A percentile compares a stretch with the other conserved stretches of the same genome.
Conservation (phyloP, 2,113 vertebrate genomes). For the Myotis davidii region DNA sequence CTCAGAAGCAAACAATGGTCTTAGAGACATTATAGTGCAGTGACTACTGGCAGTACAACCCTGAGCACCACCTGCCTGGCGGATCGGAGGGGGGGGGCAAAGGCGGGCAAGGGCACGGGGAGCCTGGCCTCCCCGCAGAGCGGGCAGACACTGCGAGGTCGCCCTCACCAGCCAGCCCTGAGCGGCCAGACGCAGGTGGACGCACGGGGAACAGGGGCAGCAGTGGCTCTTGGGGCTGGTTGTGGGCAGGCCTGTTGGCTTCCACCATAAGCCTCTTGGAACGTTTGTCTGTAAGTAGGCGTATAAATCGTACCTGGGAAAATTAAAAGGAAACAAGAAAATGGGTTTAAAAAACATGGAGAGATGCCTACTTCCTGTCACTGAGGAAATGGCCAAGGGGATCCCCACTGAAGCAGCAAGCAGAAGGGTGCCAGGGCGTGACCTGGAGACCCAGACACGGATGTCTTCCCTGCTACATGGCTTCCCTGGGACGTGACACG, state of each 20-base stretch:
- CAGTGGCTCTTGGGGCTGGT: no score
- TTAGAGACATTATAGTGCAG: neutral
- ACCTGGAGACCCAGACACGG: no score
- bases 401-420: neutral
- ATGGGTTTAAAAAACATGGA: neutral
- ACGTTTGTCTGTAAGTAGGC: neutral
- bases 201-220: neutral
- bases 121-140: neutral
- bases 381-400: fast-evolving
- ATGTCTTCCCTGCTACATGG: no score
- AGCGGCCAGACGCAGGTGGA: no score
- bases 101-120: neutral
- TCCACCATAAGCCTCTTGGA: neutral
- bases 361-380: no score
- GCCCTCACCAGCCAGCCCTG: no score
- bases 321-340: neutral
- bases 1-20: neutral
- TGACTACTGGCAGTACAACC: neutral
- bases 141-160: neutral
- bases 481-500: neutral
- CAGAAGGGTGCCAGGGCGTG: neutral
- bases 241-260: neutral
- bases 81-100: neutral
- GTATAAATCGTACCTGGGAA: neutral
- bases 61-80: neutral